Conservation (phyloP, 2,888 invertebrate genomes). For the Hyposoter dolosus region DNA sequence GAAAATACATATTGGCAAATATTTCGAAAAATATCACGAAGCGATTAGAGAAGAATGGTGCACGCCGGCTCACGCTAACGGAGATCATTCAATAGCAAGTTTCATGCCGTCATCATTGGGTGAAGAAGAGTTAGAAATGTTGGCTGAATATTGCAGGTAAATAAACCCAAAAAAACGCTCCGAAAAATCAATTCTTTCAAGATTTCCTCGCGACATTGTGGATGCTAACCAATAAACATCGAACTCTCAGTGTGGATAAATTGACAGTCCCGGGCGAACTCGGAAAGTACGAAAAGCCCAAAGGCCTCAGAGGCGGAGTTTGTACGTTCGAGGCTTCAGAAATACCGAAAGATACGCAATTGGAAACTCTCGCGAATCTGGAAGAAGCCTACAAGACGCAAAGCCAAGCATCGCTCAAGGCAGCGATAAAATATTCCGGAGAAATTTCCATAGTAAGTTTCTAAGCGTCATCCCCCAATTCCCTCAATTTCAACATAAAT, state of each 20-base stretch:
- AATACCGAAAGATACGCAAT: slow-evolving; percentile 72
- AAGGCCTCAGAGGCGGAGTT: slow-evolving; percentile 54
- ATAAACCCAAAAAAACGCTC: not conserved
- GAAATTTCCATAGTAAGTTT: slow-evolving; percentile 79
- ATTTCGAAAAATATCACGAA: slow-evolving; percentile 73
- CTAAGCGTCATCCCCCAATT: not conserved
- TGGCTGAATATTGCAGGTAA: slow-evolving; percentile 86
- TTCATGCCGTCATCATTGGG: slow-evolving; percentile 79
- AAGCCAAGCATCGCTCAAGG: slow-evolving; percentile 40
- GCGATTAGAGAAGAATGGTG: slow-evolving; percentile 53
- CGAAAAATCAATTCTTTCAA: not conserved
- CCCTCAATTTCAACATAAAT: slow-evolving; percentile 2
- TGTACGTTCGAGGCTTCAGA: slow-evolving; percentile 68
- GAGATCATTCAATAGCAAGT: slow-evolving; percentile 42
- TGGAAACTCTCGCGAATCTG: slow-evolving; percentile 76
- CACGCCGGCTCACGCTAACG: slow-evolving; percentile 44
- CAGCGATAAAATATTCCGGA: slow-evolving; percentile 75
- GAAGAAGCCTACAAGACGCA: slow-evolving; percentile 72
- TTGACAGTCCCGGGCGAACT: slow-evolving; percentile 78
- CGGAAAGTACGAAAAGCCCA: slow-evolving; percentile 49
- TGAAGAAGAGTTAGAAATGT: slow-evolving; percentile 84
- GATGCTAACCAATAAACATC: too few relatives aligned
- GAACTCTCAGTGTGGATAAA: slow-evolving; percentile 75
- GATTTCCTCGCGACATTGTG: not conserved
- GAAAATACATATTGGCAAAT: slow-evolving; percentile 73